Evolutionary conservation across 2,113 vertebrate species (phyloP).

Genomic region (Laticauda colubrina): DNA sequence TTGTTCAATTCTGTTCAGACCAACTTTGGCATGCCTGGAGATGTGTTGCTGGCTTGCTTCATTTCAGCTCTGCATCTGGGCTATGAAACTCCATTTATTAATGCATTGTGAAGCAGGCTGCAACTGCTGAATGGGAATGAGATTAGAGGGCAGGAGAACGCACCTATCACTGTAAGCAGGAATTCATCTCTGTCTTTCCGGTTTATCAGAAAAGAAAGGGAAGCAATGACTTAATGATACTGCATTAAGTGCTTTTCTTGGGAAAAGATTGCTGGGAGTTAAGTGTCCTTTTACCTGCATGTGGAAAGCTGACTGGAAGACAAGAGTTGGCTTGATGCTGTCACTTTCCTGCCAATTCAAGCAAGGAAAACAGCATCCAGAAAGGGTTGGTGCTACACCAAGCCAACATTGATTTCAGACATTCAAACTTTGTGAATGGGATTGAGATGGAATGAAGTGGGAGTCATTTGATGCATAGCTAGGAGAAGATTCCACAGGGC

Average conservation of each 20-base stretch:
- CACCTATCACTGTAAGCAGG: neutral
- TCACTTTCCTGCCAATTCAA: neutral
- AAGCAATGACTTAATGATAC: constrained; percentile 6
- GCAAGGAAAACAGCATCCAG: neutral
- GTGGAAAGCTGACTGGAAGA: neutral
- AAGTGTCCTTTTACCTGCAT: neutral
- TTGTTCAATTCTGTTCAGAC: neutral
- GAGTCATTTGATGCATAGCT: neutral
- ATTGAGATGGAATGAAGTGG: neutral
- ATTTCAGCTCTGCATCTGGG: neutral
- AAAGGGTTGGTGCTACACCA: neutral
- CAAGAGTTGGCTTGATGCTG: neutral
- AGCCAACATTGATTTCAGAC: neutral
- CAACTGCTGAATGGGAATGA: constrained; percentile 1
- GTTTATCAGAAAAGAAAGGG: constrained; percentile 7
- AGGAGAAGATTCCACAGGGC: neutral
- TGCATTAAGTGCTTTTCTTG: neutral
- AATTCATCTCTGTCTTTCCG: constrained; percentile 10
- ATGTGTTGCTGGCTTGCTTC: neutral
- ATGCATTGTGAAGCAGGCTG: neutral
- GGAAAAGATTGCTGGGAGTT: neutral
- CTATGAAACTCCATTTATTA: neutral
- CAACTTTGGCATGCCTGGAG: neutral
- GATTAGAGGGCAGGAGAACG: neutral
- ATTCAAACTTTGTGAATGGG: neutral